Percentiles rank a stretch among this genome's conserved stretches.
These are phyloP conservation scores for Entelurus aequoreus DNA, from an alignment of 2,113 vertebrate genomes.

Conservation along the genomic window DNA sequence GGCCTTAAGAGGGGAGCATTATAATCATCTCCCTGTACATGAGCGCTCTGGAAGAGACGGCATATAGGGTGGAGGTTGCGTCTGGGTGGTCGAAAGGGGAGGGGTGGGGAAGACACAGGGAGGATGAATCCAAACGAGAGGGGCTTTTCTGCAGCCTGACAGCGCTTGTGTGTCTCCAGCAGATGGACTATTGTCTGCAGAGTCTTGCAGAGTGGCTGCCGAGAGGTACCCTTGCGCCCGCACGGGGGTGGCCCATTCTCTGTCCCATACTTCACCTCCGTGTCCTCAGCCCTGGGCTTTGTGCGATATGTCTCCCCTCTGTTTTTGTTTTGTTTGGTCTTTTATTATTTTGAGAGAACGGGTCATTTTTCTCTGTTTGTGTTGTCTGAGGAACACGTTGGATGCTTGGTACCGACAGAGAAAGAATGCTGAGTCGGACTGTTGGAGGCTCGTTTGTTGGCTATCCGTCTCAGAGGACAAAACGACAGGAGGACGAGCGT, in stretches of 20 bases:
- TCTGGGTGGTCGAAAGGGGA: conserved; percentile 74
- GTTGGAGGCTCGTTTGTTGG: conserved; percentile 37
- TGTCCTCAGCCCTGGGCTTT: conserved; percentile 45
- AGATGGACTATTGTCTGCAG: conserved; percentile 74
- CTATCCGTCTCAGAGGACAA: conserved; percentile 37
- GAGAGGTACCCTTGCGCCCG: conserved; percentile 30
- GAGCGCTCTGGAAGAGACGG: conserved; percentile 47
- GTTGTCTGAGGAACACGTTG: conserved; percentile 43
- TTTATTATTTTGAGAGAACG: conserved; percentile 20
- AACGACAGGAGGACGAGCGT: conserved; percentile 31
- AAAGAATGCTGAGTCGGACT: conserved; percentile 44
- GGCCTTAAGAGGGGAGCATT: conserved; percentile 61
- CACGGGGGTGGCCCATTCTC: conserved; percentile 49
- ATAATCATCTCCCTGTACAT: conserved; percentile 66
- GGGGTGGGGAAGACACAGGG: conserved; percentile 54
- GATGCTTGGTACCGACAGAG: conserved; percentile 28
- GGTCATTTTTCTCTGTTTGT: conserved; percentile 28
- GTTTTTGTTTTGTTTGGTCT: conserved; percentile 53
- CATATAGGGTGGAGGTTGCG: conserved; percentile 57
- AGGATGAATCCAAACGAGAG: conserved; percentile 64
- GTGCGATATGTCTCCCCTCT: conserved; percentile 44
- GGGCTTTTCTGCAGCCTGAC: conserved; percentile 57
- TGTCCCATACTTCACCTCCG: conserved; percentile 53
- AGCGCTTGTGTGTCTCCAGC: conserved; percentile 62
- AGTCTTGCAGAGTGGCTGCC: conserved; percentile 61